Conservation (phyloP, 2,888 invertebrate genomes). For the Ophion ventricosus region DNA sequence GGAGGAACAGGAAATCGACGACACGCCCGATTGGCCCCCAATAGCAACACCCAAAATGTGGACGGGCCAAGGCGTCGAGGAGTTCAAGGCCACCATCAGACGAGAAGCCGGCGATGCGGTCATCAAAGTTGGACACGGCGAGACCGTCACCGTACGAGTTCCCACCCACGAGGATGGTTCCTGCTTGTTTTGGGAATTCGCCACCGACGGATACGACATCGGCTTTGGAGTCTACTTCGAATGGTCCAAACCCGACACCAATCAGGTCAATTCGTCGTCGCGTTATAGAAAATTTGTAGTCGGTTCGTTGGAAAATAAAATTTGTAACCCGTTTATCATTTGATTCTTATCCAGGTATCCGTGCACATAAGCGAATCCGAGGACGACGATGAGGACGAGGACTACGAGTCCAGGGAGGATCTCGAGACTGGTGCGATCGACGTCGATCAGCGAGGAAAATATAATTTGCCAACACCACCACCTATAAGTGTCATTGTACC, state of each 20-base stretch:
- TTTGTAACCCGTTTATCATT: too few species aligned
- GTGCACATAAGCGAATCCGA: constrained; percentile 98
- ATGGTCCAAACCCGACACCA: constrained; percentile 95
- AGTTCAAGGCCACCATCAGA: constrained; percentile 95
- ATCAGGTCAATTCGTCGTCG: constrained; percentile 81
- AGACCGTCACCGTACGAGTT: constrained; percentile 97
- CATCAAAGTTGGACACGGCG: constrained; percentile 97
- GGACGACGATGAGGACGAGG: constrained; percentile 92
- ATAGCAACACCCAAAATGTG: constrained; percentile 95
- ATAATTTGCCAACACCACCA: constrained; percentile 76
- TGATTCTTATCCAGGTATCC: constrained; percentile 86
- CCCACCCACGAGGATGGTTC: constrained; percentile 97
- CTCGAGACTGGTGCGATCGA: constrained; percentile 83
- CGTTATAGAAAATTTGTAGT: too few species aligned
- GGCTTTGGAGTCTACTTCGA: constrained; percentile 99
- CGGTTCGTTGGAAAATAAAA: background rate
- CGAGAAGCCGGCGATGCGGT: constrained; percentile 93
- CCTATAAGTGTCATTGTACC: constrained; percentile 80
- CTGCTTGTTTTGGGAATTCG: constrained; percentile 99
- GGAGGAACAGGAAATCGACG: constrained; percentile 71
- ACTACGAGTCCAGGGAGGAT: constrained; percentile 86
- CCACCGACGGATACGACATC: constrained; percentile 98
- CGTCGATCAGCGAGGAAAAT: constrained; percentile 72
- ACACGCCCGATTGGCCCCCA: constrained; percentile 82
- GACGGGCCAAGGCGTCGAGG: constrained; percentile 94